phyloP scores from a whole-genome alignment of 2,797 vertebrate genomes.

The Caiman crocodilus region DNA sequence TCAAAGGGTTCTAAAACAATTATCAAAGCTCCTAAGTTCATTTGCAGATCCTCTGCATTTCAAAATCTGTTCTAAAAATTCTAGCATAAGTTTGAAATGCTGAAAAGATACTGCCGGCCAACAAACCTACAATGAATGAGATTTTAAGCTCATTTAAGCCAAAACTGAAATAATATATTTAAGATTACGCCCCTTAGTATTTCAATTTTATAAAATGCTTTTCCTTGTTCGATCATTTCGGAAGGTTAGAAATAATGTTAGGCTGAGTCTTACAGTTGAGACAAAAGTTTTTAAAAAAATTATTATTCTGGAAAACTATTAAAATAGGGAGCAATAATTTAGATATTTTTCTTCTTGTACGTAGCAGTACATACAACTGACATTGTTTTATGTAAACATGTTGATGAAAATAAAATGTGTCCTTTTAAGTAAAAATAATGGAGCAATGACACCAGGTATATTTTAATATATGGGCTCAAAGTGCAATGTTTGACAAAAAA shows the following conservation, averaged over 20 bases:
- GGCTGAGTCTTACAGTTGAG: neutral
- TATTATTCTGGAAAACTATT: neutral
- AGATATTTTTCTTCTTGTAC: neutral
- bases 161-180: neutral
- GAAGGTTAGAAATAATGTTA: neutral
- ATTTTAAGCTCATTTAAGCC: neutral
- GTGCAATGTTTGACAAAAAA: constrained; percentile 37
- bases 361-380: neutral
- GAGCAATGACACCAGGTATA: constrained; percentile 8
- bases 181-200: neutral
- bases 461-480: constrained; percentile 40
- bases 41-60: neutral
- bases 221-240: neutral
- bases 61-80: neutral
- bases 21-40: neutral
- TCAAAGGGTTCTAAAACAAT: neutral
- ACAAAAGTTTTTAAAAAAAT: neutral
- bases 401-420: constrained; percentile 30
- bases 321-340: neutral
- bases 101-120: neutral
- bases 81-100: neutral
- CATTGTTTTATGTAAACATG: constrained; percentile 16
- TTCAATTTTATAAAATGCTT: neutral
- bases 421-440: constrained; percentile 61
- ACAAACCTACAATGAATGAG: neutral